Evolutionary conservation across 2,888 invertebrate genomes (phyloP), one percentile per base, ranked within the genome.

Genomic region (Chrysina gloriosa): DNA sequence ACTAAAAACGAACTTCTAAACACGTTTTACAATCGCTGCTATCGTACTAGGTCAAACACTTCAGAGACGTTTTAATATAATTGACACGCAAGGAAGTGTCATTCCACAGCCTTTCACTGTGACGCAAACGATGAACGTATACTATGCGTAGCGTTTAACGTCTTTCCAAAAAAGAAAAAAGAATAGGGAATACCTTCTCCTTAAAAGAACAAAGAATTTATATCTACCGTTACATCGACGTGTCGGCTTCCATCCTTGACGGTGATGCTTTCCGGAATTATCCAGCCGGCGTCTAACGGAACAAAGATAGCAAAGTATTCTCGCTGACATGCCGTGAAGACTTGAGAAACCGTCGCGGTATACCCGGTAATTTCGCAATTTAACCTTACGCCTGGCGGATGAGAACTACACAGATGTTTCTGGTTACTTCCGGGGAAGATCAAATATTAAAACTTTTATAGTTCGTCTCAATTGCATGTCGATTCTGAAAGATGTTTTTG

Each of bases 131-230:
- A 16, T 21, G 5, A 7, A 45, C 19, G 21, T 45, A 14, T 11
- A 48, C 2, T 21, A 2, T 9, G 3, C 6, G 7, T 7, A 9
- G 19, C 21, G 21, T 21, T 2, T 45, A 45, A 45, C 19, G 36
- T 16, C 21, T 2, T 14, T 11, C 27, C 25, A n/a, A 27, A 25
- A 25, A 19, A 45, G 11, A 48, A 48, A 29, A 4, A 29, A 3
- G 7, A 34, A n/a, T n/a, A 14, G n/a, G 6, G 27, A 29, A 50
- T 50, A 11, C 7, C 16, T 27, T 16, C 7, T 21, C 29, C 14
- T 50, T 29, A 7, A 11, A 14, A 29, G 29, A 50, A n/a, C 27
- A 29, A 50, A 50, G 50, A 50, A 50, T 50, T 50, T 50, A 14
- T 29, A 50, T 50, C 29, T 29, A 50, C 14, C 11, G 50, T 27